A percentile compares a stretch with the other conserved stretches of the same genome.
phyloP scores from a whole-genome alignment of 2,113 vertebrate genomes.

The Lasiurus borealis region DNA sequence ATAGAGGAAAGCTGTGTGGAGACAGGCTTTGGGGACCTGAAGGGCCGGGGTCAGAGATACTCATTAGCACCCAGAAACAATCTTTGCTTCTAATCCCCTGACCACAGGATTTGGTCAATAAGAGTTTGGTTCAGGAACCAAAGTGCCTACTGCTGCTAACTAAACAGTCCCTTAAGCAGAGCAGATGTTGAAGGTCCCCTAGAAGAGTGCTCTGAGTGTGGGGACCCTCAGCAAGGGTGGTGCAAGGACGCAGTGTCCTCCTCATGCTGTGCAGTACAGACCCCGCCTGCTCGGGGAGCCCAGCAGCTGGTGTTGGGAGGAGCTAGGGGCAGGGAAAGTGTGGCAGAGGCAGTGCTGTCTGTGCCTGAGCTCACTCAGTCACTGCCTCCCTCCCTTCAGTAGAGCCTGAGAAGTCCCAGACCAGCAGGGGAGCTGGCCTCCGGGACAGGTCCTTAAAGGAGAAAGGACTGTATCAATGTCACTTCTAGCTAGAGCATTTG shows the following conservation, averaged over 20 bases:
- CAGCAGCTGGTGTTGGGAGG: background rate
- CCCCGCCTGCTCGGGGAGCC: too few relatives aligned
- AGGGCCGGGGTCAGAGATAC: background rate
- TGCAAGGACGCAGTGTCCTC: background rate
- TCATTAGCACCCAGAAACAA: background rate
- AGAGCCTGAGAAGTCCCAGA: background rate
- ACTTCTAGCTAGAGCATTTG: background rate
- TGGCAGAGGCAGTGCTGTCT: too few relatives aligned
- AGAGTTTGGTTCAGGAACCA: background rate
- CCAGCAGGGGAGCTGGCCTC: background rate
- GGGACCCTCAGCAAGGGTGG: background rate
- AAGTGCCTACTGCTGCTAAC: background rate
- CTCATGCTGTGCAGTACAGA: background rate
- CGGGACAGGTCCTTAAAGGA: background rate
- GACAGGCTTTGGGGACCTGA: accelerated
- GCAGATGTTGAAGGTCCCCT: background rate
- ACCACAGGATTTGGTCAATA: background rate
- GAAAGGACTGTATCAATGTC: background rate
- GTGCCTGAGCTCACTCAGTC: background rate
- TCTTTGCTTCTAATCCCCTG: background rate
- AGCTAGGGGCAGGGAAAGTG: background rate
- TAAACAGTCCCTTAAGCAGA: background rate
- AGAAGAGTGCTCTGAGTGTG: background rate
- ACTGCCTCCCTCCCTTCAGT: background rate
- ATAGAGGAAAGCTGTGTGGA: background rate